A percentile compares a stretch with the other conserved stretches of the same genome.
Conservation (phyloP, 2,797 vertebrate genomes). For the Acrossocheilus fasciatus region DNA sequence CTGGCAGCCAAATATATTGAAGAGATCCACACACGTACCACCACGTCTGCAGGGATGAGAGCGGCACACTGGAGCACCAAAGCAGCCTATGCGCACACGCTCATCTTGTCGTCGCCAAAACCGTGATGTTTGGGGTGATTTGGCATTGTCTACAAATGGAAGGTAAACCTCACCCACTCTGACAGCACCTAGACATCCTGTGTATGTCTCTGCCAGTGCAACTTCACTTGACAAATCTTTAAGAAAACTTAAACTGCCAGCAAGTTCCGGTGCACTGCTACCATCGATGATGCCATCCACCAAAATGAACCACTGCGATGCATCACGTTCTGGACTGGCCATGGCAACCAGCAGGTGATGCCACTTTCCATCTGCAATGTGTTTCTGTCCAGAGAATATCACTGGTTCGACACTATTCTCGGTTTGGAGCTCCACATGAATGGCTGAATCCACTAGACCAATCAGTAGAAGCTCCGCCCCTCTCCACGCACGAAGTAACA, state of each 20-base stretch:
- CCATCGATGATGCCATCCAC: conserved; percentile 78
- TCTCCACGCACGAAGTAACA: conserved; percentile 79
- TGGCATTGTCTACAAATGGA: conserved; percentile 75
- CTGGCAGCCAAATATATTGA: conserved; percentile 81
- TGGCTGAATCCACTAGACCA: conserved; percentile 80
- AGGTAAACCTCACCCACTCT: conserved; percentile 85
- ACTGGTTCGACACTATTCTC: conserved; percentile 79
- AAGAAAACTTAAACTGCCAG: conserved; percentile 82
- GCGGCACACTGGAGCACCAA: conserved; percentile 79
- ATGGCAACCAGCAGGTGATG: conserved; percentile 82
- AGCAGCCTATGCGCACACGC: conserved; percentile 78
- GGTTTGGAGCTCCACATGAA: conserved; percentile 79
- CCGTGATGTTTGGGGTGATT: conserved; percentile 74
- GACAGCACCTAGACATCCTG: conserved; percentile 87
- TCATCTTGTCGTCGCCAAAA: conserved; percentile 71
- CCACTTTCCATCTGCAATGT: conserved; percentile 86
- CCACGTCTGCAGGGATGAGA: conserved; percentile 83
- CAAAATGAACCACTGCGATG: conserved; percentile 82
- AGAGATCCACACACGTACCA: conserved; percentile 85
- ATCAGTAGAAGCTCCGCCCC: conserved; percentile 80
- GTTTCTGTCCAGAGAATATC: conserved; percentile 70
- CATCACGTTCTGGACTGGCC: conserved; percentile 67
- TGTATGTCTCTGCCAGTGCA: conserved; percentile 84
- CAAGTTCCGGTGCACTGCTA: conserved; percentile 72
- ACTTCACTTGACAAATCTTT: conserved; percentile 68